These are phyloP conservation scores for Brienomyrus brachyistius DNA, from an alignment of 2,113 vertebrate genomes.

Conservation along the genomic window DNA sequence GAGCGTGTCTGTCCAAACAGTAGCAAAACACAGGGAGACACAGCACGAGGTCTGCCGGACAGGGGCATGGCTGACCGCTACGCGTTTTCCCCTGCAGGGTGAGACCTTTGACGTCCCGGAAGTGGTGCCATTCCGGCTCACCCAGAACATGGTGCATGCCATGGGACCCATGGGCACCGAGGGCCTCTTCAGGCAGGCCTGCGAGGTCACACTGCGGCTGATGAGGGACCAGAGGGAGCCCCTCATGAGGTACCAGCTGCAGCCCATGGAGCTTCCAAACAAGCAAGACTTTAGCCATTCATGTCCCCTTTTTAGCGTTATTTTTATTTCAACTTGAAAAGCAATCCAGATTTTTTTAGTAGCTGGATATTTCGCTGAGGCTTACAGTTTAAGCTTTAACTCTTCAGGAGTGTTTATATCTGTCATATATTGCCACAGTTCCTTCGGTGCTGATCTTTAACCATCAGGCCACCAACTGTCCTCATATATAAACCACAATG, in stretches of 20 bases:
- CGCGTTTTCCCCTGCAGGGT: slow-evolving; percentile 62
- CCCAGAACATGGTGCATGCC: slow-evolving; percentile 95
- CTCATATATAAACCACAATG: not conserved
- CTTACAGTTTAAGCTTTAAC: not conserved
- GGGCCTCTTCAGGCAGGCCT: slow-evolving; percentile 92
- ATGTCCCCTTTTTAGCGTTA: not conserved
- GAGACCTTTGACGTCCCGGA: slow-evolving; percentile 97
- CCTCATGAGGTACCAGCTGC: slow-evolving; percentile 76
- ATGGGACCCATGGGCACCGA: slow-evolving; percentile 98
- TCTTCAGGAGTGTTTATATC: not conserved
- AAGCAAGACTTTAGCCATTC: not conserved
- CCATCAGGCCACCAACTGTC: not conserved
- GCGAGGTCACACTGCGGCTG: slow-evolving; percentile 87
- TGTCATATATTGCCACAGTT: not conserved
- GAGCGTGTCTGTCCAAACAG: too few species aligned
- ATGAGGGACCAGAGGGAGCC: slow-evolving; percentile 94
- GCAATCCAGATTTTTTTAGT: not conserved
- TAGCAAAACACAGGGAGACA: not conserved
- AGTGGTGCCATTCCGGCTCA: slow-evolving; percentile 94
- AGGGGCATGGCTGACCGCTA: not conserved
- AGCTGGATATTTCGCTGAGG: not conserved
- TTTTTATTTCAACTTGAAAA: not conserved
- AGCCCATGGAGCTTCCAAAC: too few species aligned
- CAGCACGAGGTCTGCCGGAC: not conserved
- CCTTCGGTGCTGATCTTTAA: not conserved